Evolutionary conservation across 1,140 invertebrate species (phyloP).

Genomic region (Cydia strobilella): DNA sequence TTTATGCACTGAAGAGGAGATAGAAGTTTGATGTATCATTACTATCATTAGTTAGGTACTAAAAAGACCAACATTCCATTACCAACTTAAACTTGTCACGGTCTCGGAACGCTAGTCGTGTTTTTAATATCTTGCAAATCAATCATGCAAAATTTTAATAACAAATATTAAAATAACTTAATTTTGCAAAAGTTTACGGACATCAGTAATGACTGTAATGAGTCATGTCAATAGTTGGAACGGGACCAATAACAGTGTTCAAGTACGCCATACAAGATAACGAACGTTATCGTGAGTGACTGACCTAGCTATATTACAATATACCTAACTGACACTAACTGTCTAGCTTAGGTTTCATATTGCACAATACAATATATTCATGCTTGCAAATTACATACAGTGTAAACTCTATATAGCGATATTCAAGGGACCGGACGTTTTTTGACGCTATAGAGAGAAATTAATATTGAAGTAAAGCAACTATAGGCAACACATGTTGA

Average conservation of each 20-base stretch:
- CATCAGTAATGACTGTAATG: not conserved
- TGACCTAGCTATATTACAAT: not conserved
- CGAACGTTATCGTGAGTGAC: not conserved
- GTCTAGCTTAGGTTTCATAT: not conserved
- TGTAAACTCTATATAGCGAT: too few relatives aligned
- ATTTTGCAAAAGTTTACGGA: not conserved
- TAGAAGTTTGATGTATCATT: too few relatives aligned
- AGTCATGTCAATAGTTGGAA: not conserved
- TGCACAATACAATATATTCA: not conserved
- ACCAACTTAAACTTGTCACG: not conserved
- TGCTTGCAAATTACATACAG: too few relatives aligned
- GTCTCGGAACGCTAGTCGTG: not conserved
- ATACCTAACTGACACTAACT: not conserved
- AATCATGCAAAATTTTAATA: too few relatives aligned
- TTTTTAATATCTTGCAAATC: not conserved
- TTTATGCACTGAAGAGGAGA: not conserved
- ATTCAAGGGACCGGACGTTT: too few relatives aligned
- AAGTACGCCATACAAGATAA: conserved; percentile 4
- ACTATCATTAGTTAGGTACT: too few relatives aligned
- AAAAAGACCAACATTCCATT: too few relatives aligned
- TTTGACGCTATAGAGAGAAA: too few relatives aligned
- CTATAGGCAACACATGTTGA: too few relatives aligned
- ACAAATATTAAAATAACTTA: too few relatives aligned
- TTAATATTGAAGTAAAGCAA: too few relatives aligned
- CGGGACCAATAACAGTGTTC: conserved; percentile 17